These are phyloP conservation scores for Rhizoglyphus robini DNA, from an alignment of 1,140 invertebrate genomes.

Conservation along the genomic window DNA sequence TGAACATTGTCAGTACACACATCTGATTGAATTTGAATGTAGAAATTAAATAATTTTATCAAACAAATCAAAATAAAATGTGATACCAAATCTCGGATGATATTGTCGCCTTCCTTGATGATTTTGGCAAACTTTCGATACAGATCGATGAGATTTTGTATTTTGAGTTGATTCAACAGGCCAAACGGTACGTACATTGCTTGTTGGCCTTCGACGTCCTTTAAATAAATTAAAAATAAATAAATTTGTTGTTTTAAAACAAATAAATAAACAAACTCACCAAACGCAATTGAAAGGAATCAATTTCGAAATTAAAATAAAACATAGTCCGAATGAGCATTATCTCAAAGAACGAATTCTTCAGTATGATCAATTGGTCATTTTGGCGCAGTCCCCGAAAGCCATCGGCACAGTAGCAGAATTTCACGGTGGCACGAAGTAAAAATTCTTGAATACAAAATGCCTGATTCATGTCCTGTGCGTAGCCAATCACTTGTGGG, in stretches of 20 bases:
- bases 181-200: background rate
- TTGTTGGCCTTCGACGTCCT: background rate
- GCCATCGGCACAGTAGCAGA: constrained; percentile 72
- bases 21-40: background rate
- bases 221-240: no score
- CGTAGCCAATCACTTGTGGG: background rate
- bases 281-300: constrained; percentile 46
- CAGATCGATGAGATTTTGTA: background rate
- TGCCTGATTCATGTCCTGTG: constrained; percentile 48
- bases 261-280: no score
- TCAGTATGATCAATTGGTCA: constrained; percentile 73
- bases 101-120: background rate
- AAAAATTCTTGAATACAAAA: constrained; percentile 80
- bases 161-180: background rate
- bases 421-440: constrained; percentile 72
- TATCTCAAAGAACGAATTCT: constrained; percentile 78
- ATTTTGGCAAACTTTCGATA: background rate
- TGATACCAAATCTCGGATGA: constrained; percentile 5
- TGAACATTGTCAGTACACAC: background rate
- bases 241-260: no score
- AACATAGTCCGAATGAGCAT: constrained; percentile 76
- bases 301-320: constrained; percentile 66
- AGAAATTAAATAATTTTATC: background rate
- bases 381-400: constrained; percentile 81
- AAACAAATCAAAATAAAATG: background rate